Base-by-base conservation (phyloP, 2,113 vertebrate species). In the Acrocephalus arundinaceus region DNA sequence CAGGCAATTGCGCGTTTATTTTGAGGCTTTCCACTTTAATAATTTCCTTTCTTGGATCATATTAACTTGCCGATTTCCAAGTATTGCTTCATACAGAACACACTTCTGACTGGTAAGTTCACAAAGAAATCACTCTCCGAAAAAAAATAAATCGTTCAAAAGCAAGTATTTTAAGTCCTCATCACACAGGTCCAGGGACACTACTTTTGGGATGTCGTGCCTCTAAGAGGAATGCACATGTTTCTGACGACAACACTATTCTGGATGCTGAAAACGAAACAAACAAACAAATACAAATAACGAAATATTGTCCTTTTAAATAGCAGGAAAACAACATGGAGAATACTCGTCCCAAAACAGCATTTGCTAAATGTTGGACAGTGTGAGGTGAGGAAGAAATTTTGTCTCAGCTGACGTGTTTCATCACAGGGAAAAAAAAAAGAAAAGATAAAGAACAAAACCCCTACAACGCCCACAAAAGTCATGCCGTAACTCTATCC, bases 361-460 rank as follows among this genome's bases (percentile, higher is more conserved):
- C 24, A 18, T 46, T 81, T 67, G 23, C 18, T 67, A 25, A 37
- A 31, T 2, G 31, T 7, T 37, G 54, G 45, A 35, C 17, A 10
- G 25, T 4, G 13, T 8, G 30, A 0, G 0, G 21, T 0, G 4
- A 15, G 62, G 35, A 75, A 71, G 30, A 83, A 62, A 27, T 16
- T 62, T 52, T 46, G n/a, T 41, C 27, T 37, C 25, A 68, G 14
- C 11, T 43, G 35, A 18, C 0, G 0, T 14, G 39, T 70, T 89
- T 70, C 68, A 61, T 35, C 13, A 33, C 23, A 11, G 27, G 17
- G 3, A 21, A 48, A 9, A 15, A 8, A 31, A 7, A 35, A 35
- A 35, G 35, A 35, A 35, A 35, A 35, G 1, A 49, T 6, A 30
- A 23, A 6, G 1, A 2, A 41, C 28, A 76, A 59, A 17, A 2